Base-by-base conservation (phyloP, 1,140 invertebrate species). In the Steinernema feltiae region DNA sequence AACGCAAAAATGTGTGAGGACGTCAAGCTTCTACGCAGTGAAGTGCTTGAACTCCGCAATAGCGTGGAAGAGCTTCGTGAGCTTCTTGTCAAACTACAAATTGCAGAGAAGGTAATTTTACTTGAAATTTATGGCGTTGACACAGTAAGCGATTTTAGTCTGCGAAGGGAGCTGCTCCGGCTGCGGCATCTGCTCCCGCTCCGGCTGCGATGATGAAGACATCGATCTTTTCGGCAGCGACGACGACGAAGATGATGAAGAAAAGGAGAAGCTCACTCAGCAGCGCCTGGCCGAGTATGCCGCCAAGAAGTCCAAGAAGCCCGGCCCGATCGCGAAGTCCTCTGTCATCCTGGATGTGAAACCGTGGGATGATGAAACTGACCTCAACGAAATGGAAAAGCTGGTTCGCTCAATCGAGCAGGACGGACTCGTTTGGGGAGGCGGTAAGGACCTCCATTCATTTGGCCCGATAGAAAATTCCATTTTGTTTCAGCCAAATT, bases 201-300 rank as follows among this genome's bases (percentile, higher is more conserved):
- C 71, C 29, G 72, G 73, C 24, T 76, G 78, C 53, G 90, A 91
- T 48, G 93, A 94, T 86, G 92, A 95, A 87, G 93, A 93, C 85
- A 90, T 97, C 69, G 94, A 98, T 88, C 88, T 97, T 0, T 97
- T 97, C 89, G 94, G 90, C 12, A 94, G 93, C 15, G 94, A 95
- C 79, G 92, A 93, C 80, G 83, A 86, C 32, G 77, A 78, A 21
- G 80, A 79, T 30, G 80, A 79, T 48, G 84, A 83, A 1, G 93
- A 92, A 82, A 91, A 92, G 76, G 90, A 90, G 21, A 91, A 91
- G 87, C 87, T 94, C 31, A 91, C 91, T 83, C 91, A 95, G 85
- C 91, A 94, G 86, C 90, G 94, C 80, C 84, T 97, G 27, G 91
- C 92, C 78, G 93, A 91, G 12, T 97, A 97, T 86, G 90, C 91